A percentile compares a stretch with the other conserved stretches of the same genome.
Conservation (phyloP, 2,888 invertebrate species). For the Physocephala rufipes region DNA sequence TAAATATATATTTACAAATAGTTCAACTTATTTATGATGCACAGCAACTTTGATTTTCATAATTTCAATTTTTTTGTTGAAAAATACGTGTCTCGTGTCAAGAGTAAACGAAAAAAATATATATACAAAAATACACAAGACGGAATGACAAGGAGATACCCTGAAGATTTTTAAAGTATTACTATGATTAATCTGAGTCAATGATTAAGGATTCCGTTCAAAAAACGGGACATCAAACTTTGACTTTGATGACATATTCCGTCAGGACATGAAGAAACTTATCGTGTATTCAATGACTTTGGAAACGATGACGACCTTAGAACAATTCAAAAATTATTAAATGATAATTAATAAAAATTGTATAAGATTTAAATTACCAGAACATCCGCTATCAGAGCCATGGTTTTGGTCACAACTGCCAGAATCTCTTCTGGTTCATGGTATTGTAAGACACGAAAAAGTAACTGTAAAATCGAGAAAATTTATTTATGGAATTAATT, state of each 20-base stretch:
- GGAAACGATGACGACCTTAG: conserved; percentile 40
- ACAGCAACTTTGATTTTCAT: conserved; percentile 42
- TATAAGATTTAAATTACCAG: conserved; percentile 40
- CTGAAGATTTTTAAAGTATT: not conserved
- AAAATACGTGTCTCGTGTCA: conserved; percentile 2
- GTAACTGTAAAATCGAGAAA: conserved; percentile 36
- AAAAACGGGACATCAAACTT: too few relatives aligned
- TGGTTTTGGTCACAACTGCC: conserved; percentile 38
- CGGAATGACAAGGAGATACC: not conserved
- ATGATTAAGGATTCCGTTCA: too few relatives aligned
- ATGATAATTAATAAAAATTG: not conserved
- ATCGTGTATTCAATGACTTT: conserved; percentile 39
- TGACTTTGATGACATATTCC: too few relatives aligned
- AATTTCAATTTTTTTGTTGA: conserved; percentile 25
- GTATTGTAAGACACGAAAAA: conserved; percentile 44
- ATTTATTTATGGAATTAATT: not conserved
- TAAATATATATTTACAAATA: conserved; percentile 23
- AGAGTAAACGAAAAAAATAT: conserved; percentile 10
- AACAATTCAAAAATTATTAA: conserved; percentile 4
- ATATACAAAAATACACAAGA: not conserved
- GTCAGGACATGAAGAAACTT: conserved; percentile 19
- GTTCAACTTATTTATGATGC: conserved; percentile 34
- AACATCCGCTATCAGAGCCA: conserved; percentile 42
- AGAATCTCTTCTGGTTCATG: conserved; percentile 47
- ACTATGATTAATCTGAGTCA: not conserved